phyloP scores from a whole-genome alignment of 1,140 invertebrate genomes.

The Brachystomella parvula region DNA sequence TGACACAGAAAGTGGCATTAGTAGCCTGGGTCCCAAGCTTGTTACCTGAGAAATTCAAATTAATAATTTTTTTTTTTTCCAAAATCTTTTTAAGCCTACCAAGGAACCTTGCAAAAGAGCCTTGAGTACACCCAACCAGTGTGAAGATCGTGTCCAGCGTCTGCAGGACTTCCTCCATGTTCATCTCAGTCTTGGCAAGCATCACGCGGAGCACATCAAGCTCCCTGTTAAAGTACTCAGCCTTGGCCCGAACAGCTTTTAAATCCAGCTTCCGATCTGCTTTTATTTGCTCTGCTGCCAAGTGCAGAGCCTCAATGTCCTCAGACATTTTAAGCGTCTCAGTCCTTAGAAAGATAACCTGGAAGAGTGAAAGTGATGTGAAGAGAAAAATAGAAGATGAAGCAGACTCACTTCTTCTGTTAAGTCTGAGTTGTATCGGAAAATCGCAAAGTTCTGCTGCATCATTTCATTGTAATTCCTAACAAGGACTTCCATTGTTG shows the following conservation, averaged over 20 bases:
- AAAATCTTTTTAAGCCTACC: neutral
- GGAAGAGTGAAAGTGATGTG: neutral
- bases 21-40: neutral
- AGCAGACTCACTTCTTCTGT: neutral
- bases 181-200: neutral
- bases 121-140: neutral
- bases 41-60: neutral
- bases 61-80: neutral
- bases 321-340: neutral
- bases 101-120: neutral
- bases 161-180: neutral
- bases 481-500: neutral
- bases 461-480: neutral
- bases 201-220: no score
- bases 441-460: neutral
- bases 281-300: neutral
- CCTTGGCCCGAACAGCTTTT: neutral
- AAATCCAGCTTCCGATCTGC: neutral
- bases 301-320: neutral
- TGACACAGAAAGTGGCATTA: neutral
- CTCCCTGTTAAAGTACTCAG: neutral
- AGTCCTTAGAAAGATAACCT: neutral
- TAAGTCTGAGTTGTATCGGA: neutral
- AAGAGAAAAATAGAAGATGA: neutral
- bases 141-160: neutral